Percentiles rank a stretch among this genome's conserved stretches.
phyloP scores from a whole-genome alignment of 2,113 vertebrate genomes.

The Syngnathus scovelli region DNA sequence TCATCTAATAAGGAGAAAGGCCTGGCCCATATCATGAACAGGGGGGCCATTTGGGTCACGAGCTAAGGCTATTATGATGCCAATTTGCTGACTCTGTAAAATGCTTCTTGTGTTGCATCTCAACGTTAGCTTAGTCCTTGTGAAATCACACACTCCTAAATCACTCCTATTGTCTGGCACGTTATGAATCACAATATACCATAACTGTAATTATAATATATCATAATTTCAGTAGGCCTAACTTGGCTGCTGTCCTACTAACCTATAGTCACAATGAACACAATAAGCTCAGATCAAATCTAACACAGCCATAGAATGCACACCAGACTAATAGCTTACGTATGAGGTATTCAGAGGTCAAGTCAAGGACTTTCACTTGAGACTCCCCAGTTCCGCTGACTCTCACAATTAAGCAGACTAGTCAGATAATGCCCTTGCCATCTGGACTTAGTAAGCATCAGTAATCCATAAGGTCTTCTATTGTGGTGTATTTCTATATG shows the following conservation, averaged over 20 bases:
- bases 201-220: not conserved
- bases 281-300: constrained; percentile 49
- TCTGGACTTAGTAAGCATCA: constrained; percentile 56
- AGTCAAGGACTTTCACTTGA: constrained; percentile 62
- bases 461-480: constrained; percentile 57
- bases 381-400: constrained; percentile 52
- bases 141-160: constrained; percentile 36
- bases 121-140: constrained; percentile 49
- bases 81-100: constrained; percentile 67
- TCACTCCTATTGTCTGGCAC: too few relatives aligned
- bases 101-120: constrained; percentile 31
- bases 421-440: constrained; percentile 61
- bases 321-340: constrained; percentile 55
- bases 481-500: constrained; percentile 35
- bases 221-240: not conserved
- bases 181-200: too few relatives aligned
- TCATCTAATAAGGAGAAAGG: constrained; percentile 14
- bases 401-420: constrained; percentile 60
- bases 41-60: constrained; percentile 56
- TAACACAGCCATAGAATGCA: constrained; percentile 1
- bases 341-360: constrained; percentile 60
- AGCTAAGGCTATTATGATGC: constrained; percentile 69
- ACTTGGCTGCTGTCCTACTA: not conserved
- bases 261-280: not conserved
- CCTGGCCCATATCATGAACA: constrained; percentile 23